phyloP scores from a whole-genome alignment of 2,797 vertebrate species.

The Botia kubotai region DNA sequence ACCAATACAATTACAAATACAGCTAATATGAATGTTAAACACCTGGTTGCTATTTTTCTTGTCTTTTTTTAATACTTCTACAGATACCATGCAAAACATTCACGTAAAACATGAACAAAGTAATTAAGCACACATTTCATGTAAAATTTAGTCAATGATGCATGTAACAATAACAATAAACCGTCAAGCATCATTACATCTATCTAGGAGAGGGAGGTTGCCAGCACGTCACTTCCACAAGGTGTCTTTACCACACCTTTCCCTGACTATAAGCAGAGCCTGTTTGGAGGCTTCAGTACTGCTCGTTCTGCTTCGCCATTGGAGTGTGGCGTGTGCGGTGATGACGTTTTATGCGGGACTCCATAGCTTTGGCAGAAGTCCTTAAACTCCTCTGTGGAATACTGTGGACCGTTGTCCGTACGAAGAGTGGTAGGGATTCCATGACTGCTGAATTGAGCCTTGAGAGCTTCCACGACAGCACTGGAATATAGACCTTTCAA shows the following conservation, averaged over 20 bases:
- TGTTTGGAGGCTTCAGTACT: background rate
- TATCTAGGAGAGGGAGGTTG: background rate
- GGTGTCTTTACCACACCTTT: conserved; percentile 23
- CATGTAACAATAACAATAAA: too few species aligned
- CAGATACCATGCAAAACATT: too few species aligned
- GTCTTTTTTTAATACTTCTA: too few species aligned
- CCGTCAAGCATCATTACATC: too few species aligned
- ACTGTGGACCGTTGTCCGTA: conserved; percentile 32
- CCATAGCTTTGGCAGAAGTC: conserved; percentile 26
- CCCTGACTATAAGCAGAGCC: conserved; percentile 14
- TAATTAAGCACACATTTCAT: too few species aligned
- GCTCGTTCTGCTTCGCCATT: conserved; percentile 32
- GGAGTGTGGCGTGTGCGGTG: conserved; percentile 22
- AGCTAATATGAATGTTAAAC: too few species aligned
- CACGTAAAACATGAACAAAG: too few species aligned
- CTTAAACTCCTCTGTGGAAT: conserved; percentile 7
- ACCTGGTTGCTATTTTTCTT: too few species aligned
- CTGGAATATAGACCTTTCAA: background rate
- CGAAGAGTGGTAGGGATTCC: background rate
- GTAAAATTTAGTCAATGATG: too few species aligned
- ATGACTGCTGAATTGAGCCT: conserved; percentile 27
- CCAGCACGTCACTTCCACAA: conserved; percentile 35
- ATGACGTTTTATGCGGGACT: background rate
- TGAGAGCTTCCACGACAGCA: background rate
- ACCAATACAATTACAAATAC: too few species aligned